Evolutionary conservation across 1,140 invertebrate species (phyloP).

Genomic region (Thrips palmi): DNA sequence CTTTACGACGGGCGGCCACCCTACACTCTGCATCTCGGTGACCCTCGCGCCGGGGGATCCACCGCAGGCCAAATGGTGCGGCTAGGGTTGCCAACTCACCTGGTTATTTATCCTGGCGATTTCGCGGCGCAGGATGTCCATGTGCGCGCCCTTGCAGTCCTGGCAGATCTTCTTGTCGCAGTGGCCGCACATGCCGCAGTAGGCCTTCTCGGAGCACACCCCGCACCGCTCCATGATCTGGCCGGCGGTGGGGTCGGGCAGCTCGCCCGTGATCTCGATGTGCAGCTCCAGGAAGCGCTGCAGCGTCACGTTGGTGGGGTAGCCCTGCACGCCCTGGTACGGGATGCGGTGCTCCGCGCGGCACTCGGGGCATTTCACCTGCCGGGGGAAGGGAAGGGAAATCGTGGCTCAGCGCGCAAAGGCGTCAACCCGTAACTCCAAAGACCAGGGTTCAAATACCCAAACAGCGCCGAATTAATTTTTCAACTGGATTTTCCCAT

Average conservation of each 20-base stretch:
- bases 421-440: too few species aligned
- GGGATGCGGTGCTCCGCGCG: constrained; percentile 92
- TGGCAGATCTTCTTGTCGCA: constrained; percentile 87
- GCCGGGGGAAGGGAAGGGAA: too few species aligned
- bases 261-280: constrained; percentile 80
- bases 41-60: too few species aligned
- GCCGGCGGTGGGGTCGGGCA: constrained; percentile 70
- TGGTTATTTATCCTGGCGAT: constrained; percentile 86
- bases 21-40: too few species aligned
- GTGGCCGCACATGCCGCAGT: constrained; percentile 73
- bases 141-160: constrained; percentile 82
- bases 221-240: constrained; percentile 72
- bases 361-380: constrained; percentile 98
- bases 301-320: constrained; percentile 90
- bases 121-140: constrained; percentile 87
- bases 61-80: too few species aligned
- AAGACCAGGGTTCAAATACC: too few species aligned
- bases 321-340: constrained; percentile 87
- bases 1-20: too few species aligned
- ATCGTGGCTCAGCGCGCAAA: too few species aligned
- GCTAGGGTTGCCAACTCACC: constrained; percentile 32
- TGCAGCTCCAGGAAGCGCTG: constrained; percentile 89
- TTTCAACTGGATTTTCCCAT: too few species aligned
- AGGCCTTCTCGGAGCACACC: constrained; percentile 88
- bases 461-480: too few species aligned